Evolutionary conservation across 2,888 invertebrate species (phyloP).

Genomic region (Macrostomum cliftonense): DNA sequence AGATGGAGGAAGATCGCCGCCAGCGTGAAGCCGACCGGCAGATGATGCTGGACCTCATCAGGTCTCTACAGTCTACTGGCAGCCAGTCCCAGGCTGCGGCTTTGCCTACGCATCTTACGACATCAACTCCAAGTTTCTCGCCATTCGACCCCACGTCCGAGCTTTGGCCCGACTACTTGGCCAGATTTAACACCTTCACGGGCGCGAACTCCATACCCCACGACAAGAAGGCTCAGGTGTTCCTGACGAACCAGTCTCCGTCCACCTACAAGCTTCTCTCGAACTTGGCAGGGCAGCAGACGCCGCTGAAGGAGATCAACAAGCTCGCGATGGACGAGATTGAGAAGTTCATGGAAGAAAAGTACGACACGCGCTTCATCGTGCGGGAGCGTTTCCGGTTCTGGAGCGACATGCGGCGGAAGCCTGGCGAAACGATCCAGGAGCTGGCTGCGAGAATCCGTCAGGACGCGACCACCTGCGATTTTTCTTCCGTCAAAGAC

Average conservation of each 20-base stretch:
- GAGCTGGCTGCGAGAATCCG: too few species aligned
- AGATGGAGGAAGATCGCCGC: too few species aligned
- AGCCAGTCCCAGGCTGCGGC: too few species aligned
- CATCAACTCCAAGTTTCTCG: too few species aligned
- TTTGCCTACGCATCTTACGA: too few species aligned
- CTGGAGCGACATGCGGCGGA: conserved; percentile 14
- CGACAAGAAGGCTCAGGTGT: neutral
- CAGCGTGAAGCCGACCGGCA: too few species aligned
- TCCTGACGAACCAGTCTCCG: conserved; percentile 9
- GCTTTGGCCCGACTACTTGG: too few species aligned
- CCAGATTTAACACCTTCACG: conserved; percentile 10
- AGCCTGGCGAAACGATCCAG: conserved; percentile 14
- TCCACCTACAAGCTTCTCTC: conserved; percentile 9
- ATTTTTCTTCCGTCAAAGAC: conserved; percentile 14
- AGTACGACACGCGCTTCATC: conserved; percentile 12
- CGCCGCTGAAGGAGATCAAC: conserved; percentile 11
- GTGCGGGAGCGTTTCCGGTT: conserved; percentile 13
- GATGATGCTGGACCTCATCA: too few species aligned
- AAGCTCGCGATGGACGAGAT: conserved; percentile 9
- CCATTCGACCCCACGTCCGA: too few species aligned
- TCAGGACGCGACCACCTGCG: conserved; percentile 14
- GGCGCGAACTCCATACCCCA: conserved; percentile 1
- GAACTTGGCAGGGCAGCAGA: conserved; percentile 5
- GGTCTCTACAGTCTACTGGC: too few species aligned
- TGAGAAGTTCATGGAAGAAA: conserved; percentile 10